Percentiles rank a stretch among this genome's conserved stretches.
phyloP scores from a whole-genome alignment of 2,113 vertebrate species.

The Numenius arquata region DNA sequence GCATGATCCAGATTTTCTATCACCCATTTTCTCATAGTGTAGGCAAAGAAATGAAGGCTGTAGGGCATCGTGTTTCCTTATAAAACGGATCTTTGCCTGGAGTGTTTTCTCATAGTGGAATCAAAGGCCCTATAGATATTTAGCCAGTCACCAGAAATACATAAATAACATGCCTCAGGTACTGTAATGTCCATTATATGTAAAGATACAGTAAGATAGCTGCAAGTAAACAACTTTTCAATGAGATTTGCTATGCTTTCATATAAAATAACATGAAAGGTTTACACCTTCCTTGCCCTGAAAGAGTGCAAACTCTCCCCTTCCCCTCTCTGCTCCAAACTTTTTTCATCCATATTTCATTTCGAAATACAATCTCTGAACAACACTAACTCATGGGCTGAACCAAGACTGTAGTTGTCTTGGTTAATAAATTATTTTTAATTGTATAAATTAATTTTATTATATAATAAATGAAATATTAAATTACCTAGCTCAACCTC shows the following conservation, averaged over 20 bases:
- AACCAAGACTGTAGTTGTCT: neutral
- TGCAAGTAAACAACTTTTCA: neutral
- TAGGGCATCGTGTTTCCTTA: neutral
- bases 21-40: neutral
- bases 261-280: neutral
- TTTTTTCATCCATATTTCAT: neutral
- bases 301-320: neutral
- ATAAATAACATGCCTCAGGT: neutral
- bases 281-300: neutral
- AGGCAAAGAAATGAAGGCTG: neutral
- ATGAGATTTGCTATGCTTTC: neutral
- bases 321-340: neutral
- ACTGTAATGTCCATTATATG: neutral
- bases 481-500: neutral
- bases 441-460: too few relatives aligned
- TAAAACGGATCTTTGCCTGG: neutral
- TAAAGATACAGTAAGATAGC: neutral
- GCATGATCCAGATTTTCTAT: neutral
- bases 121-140: neutral
- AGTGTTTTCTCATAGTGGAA: neutral
- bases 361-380: neutral
- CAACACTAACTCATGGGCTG: neutral
- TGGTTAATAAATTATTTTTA: too few relatives aligned
- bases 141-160: neutral
- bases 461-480: neutral